These are phyloP conservation scores for Dolichopus griseipennis DNA, from an alignment of 2,888 invertebrate genomes.

Conservation along the genomic window DNA sequence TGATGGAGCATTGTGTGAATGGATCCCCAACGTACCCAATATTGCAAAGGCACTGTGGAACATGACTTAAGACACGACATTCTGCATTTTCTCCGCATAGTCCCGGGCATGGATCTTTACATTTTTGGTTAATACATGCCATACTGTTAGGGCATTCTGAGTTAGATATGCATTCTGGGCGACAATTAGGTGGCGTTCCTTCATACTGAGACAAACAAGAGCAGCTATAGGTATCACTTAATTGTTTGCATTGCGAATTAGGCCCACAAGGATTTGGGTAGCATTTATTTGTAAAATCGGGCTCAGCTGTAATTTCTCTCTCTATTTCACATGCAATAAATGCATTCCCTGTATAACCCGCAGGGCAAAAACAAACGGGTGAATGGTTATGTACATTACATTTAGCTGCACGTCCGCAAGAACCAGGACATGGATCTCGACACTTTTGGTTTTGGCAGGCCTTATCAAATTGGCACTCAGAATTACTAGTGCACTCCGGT, in stretches of 20 bases:
- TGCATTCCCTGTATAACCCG: constrained; percentile 62
- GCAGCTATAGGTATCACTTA: constrained; percentile 61
- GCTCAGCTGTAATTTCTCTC: constrained; percentile 47
- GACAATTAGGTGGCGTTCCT: constrained; percentile 66
- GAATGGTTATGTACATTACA: constrained; percentile 74
- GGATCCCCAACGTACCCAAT: constrained; percentile 66
- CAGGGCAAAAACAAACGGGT: constrained; percentile 67
- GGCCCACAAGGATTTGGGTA: constrained; percentile 74
- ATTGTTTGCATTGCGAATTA: constrained; percentile 60
- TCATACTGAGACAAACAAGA: constrained; percentile 59
- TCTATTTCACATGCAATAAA: constrained; percentile 57
- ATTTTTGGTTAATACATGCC: constrained; percentile 69
- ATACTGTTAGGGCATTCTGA: constrained; percentile 60
- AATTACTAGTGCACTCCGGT: constrained; percentile 65
- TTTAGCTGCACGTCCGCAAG: constrained; percentile 66
- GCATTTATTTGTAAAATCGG: constrained; percentile 55
- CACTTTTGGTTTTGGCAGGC: constrained; percentile 74
- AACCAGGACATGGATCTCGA: constrained; percentile 69
- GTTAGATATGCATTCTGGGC: constrained; percentile 71
- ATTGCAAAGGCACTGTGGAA: constrained; percentile 61
- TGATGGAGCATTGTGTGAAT: constrained; percentile 54
- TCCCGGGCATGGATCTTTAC: constrained; percentile 63
- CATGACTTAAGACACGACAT: constrained; percentile 67
- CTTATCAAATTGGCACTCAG: constrained; percentile 64
- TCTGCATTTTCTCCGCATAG: constrained; percentile 64